Evolutionary conservation across 2,797 vertebrate species (phyloP), one percentile per base, ranked within the genome.

Genomic region (Myoxocephalus aenaeus): DNA sequence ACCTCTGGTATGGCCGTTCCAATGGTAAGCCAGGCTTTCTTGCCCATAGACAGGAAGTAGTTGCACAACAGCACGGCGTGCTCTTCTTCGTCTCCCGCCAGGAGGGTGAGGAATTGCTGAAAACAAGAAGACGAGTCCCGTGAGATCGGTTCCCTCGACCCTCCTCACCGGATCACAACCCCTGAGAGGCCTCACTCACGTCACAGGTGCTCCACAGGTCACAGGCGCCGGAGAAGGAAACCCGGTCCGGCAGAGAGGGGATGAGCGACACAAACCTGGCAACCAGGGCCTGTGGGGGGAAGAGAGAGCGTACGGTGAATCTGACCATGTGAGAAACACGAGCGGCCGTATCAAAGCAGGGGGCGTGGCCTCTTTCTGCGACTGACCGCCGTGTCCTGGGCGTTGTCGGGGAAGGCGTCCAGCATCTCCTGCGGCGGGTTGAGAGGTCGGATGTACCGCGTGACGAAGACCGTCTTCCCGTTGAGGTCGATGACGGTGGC

Each of bases 191-290:
- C 57, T 71, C 15, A 80, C 97, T 97, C 91, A 99, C 98, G 18
- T 98, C 97, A 14, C 97, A 98, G 6, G 97, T 98, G 88, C 96
- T 97, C 98, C 98, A 99, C 42, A 99, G 92, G 85, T 99, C 96
- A 90, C 98, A 99, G 67, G 95, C 71, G 3, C 96, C 96, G n/a
- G 96, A 94, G 78, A 99, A 99, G 0, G 97, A 97, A 34, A 98
- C 95, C 0, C 92, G 95, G 78, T 99, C 97, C 0, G 98, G 98
- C 85, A 98, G 89, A 77, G 96, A 99, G 1, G 98, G 98, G 71
- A 99, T 96, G 89, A 99, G 93, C 36, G 98, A 96, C 72, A 99
- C 98, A 0, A 96, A 99, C 2, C 94, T 88, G 27, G 97, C 96
- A 3, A 99, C 93, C 85, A 97, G 61, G 15, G 96, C 96, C 98